Percentiles rank a stretch among this genome's conserved stretches.
phyloP scores from a whole-genome alignment of 2,888 invertebrate genomes.

The Aspidapion aeneum region DNA sequence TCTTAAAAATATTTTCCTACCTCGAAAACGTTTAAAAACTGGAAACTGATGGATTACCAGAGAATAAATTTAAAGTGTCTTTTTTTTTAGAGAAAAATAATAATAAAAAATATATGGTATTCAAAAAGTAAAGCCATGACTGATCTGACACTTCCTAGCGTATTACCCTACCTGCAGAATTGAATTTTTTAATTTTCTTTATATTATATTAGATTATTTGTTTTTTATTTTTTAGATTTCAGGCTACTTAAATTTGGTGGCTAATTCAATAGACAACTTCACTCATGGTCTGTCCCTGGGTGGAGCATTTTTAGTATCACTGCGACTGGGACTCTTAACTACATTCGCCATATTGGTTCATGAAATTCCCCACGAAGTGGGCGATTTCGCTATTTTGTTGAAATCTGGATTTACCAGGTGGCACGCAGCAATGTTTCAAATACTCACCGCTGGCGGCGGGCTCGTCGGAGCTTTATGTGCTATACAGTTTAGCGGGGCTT shows the following conservation, averaged over 20 bases:
- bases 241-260: conserved; percentile 92
- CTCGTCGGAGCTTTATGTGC: conserved; percentile 86
- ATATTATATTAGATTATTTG: no score
- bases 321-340: conserved; percentile 84
- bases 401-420: conserved; percentile 89
- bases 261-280: conserved; percentile 97
- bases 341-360: conserved; percentile 94
- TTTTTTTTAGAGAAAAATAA: no score
- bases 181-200: no score
- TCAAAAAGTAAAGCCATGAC: no score
- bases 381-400: conserved; percentile 95
- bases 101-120: no score
- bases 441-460: conserved; percentile 87
- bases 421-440: conserved; percentile 93
- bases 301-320: conserved; percentile 93
- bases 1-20: no score
- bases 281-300: conserved; percentile 97
- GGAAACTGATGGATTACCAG: no score
- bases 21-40: no score
- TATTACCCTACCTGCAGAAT: no score
- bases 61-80: no score
- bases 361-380: conserved; percentile 98
- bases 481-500: conserved; percentile 77
- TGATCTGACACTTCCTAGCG: no score
- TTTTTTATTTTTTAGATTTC: conserved; percentile 67